phyloP scores from a whole-genome alignment of 2,797 vertebrate species.

The Esox masquinongy region DNA sequence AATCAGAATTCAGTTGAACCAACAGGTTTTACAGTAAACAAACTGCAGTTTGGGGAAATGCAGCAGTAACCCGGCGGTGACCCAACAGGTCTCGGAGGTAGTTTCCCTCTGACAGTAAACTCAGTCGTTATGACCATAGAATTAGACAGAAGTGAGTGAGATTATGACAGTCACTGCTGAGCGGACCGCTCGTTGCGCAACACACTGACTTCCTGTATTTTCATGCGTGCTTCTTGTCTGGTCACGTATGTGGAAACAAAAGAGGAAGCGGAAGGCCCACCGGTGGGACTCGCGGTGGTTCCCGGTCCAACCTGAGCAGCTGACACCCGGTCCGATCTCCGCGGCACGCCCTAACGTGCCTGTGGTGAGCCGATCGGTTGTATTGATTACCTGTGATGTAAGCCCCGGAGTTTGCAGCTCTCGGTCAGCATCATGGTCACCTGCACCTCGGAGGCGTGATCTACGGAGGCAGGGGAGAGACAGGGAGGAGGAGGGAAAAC shows the following conservation, averaged over 20 bases:
- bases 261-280: background rate
- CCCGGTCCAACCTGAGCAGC: no score
- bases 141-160: background rate
- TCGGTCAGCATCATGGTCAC: constrained; percentile 99
- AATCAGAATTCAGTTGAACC: background rate
- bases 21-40: background rate
- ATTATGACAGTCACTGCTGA: background rate
- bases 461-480: constrained; percentile 63
- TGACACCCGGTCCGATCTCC: no score
- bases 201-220: background rate
- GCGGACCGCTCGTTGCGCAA: background rate
- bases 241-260: background rate
- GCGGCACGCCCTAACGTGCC: no score
- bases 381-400: constrained; percentile 91
- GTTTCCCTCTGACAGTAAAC: background rate
- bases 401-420: constrained; percentile 95
- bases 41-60: background rate
- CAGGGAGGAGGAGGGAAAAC: constrained; percentile 6
- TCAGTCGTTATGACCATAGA: no score
- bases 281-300: background rate
- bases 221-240: background rate
- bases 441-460: constrained; percentile 96
- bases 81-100: background rate
- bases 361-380: background rate
- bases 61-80: background rate